A percentile compares a stretch with the other conserved stretches of the same genome.
phyloP scores from a whole-genome alignment of 2,113 vertebrate species.

The Pituophis catenifer region DNA sequence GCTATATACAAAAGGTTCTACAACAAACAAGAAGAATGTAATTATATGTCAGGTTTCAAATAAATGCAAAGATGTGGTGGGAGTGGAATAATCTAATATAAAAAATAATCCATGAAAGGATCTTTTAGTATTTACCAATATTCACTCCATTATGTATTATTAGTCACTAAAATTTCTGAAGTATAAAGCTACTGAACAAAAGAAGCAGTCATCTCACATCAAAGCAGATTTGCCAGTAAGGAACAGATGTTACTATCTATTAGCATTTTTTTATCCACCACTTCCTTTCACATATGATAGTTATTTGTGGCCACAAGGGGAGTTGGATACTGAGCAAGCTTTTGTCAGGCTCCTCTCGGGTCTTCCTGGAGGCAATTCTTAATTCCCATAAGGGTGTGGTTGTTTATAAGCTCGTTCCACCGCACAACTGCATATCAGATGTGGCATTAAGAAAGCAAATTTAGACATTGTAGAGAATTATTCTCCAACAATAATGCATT shows the following conservation, averaged over 20 bases:
- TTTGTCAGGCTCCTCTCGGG: background rate
- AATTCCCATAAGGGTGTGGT: background rate
- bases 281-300: background rate
- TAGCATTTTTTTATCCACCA: background rate
- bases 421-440: background rate
- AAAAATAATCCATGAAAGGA: background rate
- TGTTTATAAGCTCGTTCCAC: background rate
- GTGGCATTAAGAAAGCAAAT: background rate
- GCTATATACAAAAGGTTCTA: background rate
- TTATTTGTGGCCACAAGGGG: background rate
- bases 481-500: background rate
- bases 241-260: background rate
- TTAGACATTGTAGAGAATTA: background rate
- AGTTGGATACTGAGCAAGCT: background rate
- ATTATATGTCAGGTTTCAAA: background rate
- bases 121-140: conserved; percentile 5
- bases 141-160: background rate
- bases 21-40: background rate
- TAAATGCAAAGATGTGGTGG: background rate
- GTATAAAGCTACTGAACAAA: background rate
- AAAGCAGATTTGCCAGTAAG: background rate
- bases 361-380: background rate
- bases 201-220: background rate
- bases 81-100: background rate
- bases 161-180: background rate